These are phyloP conservation scores for Pandemis corylana DNA, from an alignment of 2,888 invertebrate species.

Conservation along the genomic window DNA sequence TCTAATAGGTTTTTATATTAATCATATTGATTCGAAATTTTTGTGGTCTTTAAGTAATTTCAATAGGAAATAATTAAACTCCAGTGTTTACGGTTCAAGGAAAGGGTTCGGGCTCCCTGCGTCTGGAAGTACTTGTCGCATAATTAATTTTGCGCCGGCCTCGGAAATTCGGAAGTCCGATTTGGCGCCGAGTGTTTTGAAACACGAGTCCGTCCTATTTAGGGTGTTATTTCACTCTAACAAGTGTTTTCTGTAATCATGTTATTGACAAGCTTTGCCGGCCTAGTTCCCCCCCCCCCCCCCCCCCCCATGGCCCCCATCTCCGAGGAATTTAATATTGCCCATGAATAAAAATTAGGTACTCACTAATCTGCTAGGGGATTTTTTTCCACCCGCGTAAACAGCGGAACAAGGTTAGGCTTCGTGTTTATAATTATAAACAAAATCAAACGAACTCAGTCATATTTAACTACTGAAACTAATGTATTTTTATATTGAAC, in stretches of 20 bases:
- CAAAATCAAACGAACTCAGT: background rate
- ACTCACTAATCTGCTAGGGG: conserved; percentile 1
- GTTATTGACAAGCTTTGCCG: conserved; percentile 8
- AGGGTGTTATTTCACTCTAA: conserved; percentile 1
- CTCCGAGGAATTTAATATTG: conserved; percentile 9
- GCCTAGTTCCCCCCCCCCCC: background rate
- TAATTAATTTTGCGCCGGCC: conserved; percentile 22
- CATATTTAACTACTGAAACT: too few species aligned
- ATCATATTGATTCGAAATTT: conserved; percentile 4
- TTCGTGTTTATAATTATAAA: background rate
- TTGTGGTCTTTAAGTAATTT: background rate
- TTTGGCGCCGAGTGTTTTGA: conserved; percentile 10
- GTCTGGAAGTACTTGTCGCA: conserved; percentile 17
- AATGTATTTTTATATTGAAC: too few species aligned
- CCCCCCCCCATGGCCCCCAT: background rate
- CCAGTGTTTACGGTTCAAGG: conserved; percentile 17
- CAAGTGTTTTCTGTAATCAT: conserved; percentile 4
- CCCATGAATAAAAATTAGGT: conserved; percentile 5
- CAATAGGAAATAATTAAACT: conserved; percentile 11
- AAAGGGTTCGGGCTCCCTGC: conserved; percentile 7
- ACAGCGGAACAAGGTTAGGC: background rate
- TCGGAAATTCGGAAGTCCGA: conserved; percentile 16
- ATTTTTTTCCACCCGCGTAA: background rate
- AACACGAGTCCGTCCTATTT: background rate
- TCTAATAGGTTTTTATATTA: background rate